These are phyloP conservation scores for Aselliscus stoliczkanus DNA, from an alignment of 2,797 vertebrate species.

Conservation along the genomic window DNA sequence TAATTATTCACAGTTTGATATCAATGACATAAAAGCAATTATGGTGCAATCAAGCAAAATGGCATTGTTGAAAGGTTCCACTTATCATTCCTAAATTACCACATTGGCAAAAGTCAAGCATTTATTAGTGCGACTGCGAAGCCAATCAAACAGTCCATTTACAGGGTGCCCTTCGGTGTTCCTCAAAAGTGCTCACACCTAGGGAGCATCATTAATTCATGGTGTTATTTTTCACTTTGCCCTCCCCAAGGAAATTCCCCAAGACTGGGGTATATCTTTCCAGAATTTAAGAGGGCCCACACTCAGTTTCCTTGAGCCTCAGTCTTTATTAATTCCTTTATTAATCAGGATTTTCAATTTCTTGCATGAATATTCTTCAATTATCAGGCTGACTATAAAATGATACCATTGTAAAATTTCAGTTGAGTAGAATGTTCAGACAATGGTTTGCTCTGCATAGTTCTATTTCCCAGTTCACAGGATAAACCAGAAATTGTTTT, in stretches of 20 bases:
- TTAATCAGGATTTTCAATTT: conserved; percentile 6
- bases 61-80: conserved; percentile 69
- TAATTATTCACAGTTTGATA: conserved; percentile 79
- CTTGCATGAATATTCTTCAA: conserved; percentile 1
- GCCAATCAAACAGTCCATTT: conserved; percentile 38
- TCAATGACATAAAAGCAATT: conserved; percentile 77
- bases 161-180: conserved; percentile 24
- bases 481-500: neutral
- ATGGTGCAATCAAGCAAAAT: conserved; percentile 77
- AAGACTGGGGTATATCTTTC: neutral
- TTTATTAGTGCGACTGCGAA: conserved; percentile 71
- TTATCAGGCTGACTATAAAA: conserved; percentile 33
- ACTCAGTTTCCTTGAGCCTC: neutral
- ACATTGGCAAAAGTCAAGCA: conserved; percentile 73
- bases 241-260: neutral
- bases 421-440: neutral
- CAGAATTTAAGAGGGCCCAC: neutral
- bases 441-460: neutral
- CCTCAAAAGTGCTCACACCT: conserved; percentile 55
- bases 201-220: neutral
- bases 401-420: neutral
- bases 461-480: neutral
- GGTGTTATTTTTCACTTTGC: conserved; percentile 12
- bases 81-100: conserved; percentile 77
- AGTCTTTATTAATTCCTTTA: conserved; percentile 51